A percentile compares a stretch with the other conserved stretches of the same genome.
phyloP scores from a whole-genome alignment of 2,888 invertebrate genomes.

The Drosophila affinis region DNA sequence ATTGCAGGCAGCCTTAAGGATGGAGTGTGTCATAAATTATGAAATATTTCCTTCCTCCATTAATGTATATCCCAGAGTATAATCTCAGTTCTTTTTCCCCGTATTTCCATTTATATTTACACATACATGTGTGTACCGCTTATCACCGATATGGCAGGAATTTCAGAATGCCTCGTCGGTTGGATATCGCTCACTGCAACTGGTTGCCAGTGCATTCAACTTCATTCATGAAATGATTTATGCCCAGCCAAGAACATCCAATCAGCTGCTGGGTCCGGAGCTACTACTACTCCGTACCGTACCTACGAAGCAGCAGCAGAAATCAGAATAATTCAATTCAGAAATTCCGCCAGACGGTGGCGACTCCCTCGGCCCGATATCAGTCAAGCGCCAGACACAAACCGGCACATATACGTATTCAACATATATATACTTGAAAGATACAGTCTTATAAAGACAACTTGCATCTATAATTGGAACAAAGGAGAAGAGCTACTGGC shows the following conservation, averaged over 20 bases:
- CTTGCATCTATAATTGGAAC: slow-evolving; percentile 50
- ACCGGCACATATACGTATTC: slow-evolving; percentile 64
- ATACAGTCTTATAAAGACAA: slow-evolving; percentile 43
- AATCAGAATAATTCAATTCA: slow-evolving; percentile 39
- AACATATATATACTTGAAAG: slow-evolving; percentile 43
- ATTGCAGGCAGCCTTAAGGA: neutral
- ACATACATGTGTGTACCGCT: slow-evolving; percentile 5
- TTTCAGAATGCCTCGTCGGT: slow-evolving; percentile 31
- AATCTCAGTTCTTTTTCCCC: neutral
- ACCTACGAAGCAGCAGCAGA: slow-evolving; percentile 25
- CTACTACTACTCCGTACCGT: neutral
- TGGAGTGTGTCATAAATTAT: neutral
- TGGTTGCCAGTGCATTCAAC: slow-evolving; percentile 43
- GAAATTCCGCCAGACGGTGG: slow-evolving; percentile 27
- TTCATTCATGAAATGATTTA: slow-evolving; percentile 46
- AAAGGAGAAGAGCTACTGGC: slow-evolving; percentile 30
- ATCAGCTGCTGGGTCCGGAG: slow-evolving; percentile 18
- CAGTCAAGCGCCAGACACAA: slow-evolving; percentile 71
- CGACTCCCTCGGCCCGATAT: slow-evolving; percentile 22
- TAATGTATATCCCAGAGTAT: neutral
- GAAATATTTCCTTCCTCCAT: neutral
- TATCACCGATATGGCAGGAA: slow-evolving; percentile 22
- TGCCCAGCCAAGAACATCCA: slow-evolving; percentile 32
- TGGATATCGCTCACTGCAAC: slow-evolving; percentile 25
- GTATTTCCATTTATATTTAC: slow-evolving; percentile 1